Percentiles rank a stretch among this genome's conserved stretches.
These are phyloP conservation scores for Atherix ibis DNA, from an alignment of 2,888 invertebrate species.

Conservation along the genomic window DNA sequence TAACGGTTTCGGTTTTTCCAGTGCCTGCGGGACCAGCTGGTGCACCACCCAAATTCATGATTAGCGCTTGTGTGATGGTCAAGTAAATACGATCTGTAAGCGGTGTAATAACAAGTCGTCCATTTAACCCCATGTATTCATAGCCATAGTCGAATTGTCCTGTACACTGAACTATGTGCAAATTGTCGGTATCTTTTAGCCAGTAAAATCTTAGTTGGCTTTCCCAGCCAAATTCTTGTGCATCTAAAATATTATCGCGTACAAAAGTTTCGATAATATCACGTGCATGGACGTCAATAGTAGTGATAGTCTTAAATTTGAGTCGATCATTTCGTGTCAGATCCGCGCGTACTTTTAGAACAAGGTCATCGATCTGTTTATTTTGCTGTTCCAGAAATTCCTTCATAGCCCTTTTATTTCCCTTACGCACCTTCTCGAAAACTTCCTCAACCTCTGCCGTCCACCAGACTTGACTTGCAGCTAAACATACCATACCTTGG, in stretches of 20 bases:
- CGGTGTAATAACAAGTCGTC: slow-evolving; percentile 80
- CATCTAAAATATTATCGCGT: slow-evolving; percentile 64
- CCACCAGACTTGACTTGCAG: slow-evolving; percentile 89
- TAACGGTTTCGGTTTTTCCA: slow-evolving; percentile 76
- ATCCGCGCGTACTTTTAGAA: slow-evolving; percentile 52
- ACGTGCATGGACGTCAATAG: slow-evolving; percentile 81
- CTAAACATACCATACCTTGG: slow-evolving; percentile 74
- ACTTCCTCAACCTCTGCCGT: slow-evolving; percentile 89
- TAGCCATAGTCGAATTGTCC: slow-evolving; percentile 81
- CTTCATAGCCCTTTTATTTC: slow-evolving; percentile 79
- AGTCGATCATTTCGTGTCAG: slow-evolving; percentile 64
- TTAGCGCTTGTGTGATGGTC: slow-evolving; percentile 81
- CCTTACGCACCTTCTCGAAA: slow-evolving; percentile 48
- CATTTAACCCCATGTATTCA: slow-evolving; percentile 90
- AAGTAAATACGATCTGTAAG: slow-evolving; percentile 84
- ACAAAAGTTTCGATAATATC: slow-evolving; percentile 78
- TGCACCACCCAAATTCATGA: slow-evolving; percentile 83
- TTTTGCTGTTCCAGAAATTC: slow-evolving; percentile 64
- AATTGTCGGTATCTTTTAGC: slow-evolving; percentile 63
- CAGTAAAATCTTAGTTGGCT: slow-evolving; percentile 87
- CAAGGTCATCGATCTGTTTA: slow-evolving; percentile 67
- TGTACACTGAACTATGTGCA: slow-evolving; percentile 71
- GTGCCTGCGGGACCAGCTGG: slow-evolving; percentile 53
- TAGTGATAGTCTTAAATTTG: slow-evolving; percentile 78
- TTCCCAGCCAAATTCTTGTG: slow-evolving; percentile 85